These are phyloP conservation scores for Pachliopta kotzebuea DNA, from an alignment of 2,888 invertebrate species.

Conservation along the genomic window DNA sequence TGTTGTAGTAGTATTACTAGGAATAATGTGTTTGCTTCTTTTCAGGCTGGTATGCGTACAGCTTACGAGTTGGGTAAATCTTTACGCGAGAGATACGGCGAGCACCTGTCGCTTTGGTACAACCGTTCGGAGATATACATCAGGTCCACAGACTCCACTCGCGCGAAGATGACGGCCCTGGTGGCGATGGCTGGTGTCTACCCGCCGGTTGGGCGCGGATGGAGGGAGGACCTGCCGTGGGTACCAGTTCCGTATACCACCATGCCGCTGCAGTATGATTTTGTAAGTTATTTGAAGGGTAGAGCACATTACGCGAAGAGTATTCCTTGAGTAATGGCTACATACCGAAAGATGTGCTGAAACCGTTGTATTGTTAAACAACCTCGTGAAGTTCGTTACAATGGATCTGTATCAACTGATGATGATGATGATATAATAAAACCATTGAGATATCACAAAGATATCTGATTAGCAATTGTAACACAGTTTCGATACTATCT, in stretches of 20 bases:
- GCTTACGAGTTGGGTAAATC: conserved; percentile 42
- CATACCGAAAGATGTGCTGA: too few species aligned
- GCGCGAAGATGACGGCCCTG: conserved; percentile 52
- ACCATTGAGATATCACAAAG: too few species aligned
- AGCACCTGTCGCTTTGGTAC: conserved; percentile 42
- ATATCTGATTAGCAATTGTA: too few species aligned
- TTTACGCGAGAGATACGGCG: conserved; percentile 43
- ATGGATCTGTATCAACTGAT: too few species aligned
- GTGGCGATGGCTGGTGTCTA: conserved; percentile 48
- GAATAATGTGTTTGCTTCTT: too few species aligned
- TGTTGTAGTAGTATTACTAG: too few species aligned
- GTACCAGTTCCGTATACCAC: conserved; percentile 51
- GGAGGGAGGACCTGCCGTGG: conserved; percentile 46
- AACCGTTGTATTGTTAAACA: too few species aligned
- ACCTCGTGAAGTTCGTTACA: too few species aligned
- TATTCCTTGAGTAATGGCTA: too few species aligned
- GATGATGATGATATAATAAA: too few species aligned
- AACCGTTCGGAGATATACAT: conserved; percentile 53
- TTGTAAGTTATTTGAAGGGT: conserved; percentile 40
- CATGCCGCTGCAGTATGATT: conserved; percentile 44
- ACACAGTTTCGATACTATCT: too few species aligned
- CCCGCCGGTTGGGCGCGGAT: conserved; percentile 37
- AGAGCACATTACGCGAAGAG: too few species aligned
- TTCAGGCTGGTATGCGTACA: conserved; percentile 42
- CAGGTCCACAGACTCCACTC: conserved; percentile 50